Evolutionary conservation across 2,113 vertebrate genomes (phyloP), one percentile per base, ranked within the genome.

Genomic region (Axis porcinus): DNA sequence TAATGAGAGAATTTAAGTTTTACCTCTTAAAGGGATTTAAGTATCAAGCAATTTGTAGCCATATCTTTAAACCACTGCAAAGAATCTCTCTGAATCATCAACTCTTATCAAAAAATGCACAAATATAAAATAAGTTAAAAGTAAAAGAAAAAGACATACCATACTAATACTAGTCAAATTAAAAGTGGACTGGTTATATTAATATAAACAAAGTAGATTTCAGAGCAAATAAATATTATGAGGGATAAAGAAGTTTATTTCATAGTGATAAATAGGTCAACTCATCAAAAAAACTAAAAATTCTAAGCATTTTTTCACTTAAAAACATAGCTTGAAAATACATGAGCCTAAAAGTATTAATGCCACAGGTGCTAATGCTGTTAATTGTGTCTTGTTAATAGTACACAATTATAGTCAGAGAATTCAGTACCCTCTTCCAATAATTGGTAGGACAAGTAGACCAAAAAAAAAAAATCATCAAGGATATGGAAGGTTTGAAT

Each of bases 191-290:
- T 55, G 17, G 33, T 25, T 76, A 27, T 88, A 54, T 76, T 55
- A 96, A 25, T 58, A 94, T 50, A 90, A 85, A 94, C 54, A 85
- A 89, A 94, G 40, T 40, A 86, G 15, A 91, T 82, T 87, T 94
- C 82, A 70, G 28, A 54, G 81, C 14, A 91, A 95, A 91, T 70
- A 62, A 25, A 91, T 76, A 60, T 52, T 76, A 84, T 36, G 13
- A 88, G 45, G 33, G 43, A 85, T 90, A n/a, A 95, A 76, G 27
- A 74, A 54, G 28, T 60, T 85, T 91, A 95, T 60, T 62, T 81
- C 55, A 62, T 43, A 60, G 55, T 85, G 45, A 91, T 78, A 95
- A 95, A 85, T n/a, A 85, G 43, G 11, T 47, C n/a, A 91, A 28
- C 55, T 52, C 11, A 55, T 76, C n/a, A 78, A 78, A 52, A 76